Evolutionary conservation across 2,888 invertebrate genomes (phyloP), one percentile per base, ranked within the genome.

Genomic region (Epinotia nisella): DNA sequence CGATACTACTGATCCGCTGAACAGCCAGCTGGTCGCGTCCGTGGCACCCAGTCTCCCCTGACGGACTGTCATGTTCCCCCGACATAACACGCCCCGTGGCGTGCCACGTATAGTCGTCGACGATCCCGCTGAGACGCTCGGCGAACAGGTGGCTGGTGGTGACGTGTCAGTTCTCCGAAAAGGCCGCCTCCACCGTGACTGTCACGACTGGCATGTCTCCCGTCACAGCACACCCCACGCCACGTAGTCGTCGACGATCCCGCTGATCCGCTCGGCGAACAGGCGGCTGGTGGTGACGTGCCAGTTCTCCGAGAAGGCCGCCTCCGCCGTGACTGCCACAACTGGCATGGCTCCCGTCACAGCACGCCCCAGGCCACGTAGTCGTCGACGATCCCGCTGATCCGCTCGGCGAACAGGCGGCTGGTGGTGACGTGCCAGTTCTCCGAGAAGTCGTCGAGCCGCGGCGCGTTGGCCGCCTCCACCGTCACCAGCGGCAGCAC

Each of bases 381-480:
- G 51, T 89, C 88, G 13, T 85, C 84, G 45, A 90, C 77, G 17
- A 90, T 75, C 0, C 85, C 90, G 64, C 87, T 88, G 19, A 90
- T 74, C 13, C 89, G 75, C 49, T 83, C 83, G 0, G 75, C 66
- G 75, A 81, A 90, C 1, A 85, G 75, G 7, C 68, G 74, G 74
- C 78, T 86, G 21, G 85, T 82, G 11, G 78, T 81, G 2, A 82
- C 71, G 2, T 76, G 74, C 73, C 86, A 83, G 60, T 73, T 67
- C 2, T 78, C 55, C 1, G 79, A 81, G 60, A 82, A 45, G 21
- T 76, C 70, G 49, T 77, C 72, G 9, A 86, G 73, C 17, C 78
- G 72, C 0, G 87, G 87, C 0, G 85, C 86, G 75, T 84, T 64
- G 24, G 82, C 81, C 0, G 72, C 75, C 7, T 81, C 83, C 66